Percentiles rank a stretch among this genome's conserved stretches.
phyloP scores from a whole-genome alignment of 2,113 vertebrate genomes.

The Mustela lutreola region DNA sequence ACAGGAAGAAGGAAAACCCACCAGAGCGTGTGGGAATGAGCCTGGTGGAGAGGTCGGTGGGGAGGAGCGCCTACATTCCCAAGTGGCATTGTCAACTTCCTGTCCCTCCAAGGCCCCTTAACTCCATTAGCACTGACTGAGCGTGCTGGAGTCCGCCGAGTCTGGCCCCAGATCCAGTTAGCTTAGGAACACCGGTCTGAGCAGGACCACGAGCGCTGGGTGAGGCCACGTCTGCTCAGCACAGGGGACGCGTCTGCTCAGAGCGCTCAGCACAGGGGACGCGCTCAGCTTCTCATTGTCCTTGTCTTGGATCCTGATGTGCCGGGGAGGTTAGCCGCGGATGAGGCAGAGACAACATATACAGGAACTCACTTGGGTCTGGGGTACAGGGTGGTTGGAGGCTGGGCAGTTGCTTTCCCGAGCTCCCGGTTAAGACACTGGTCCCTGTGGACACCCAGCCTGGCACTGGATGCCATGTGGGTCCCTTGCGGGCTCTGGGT shows the following conservation, averaged over 20 bases:
- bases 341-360: fast-evolving
- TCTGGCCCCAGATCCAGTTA: slow-evolving; percentile 66
- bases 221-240: neutral
- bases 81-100: neutral
- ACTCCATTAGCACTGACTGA: neutral
- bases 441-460: neutral
- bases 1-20: neutral
- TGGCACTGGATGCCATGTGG: fast-evolving
- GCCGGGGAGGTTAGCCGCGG: neutral
- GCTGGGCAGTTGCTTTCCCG: fast-evolving
- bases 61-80: neutral
- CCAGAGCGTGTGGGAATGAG: too few relatives aligned
- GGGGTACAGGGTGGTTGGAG: neutral
- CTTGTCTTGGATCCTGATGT: neutral
- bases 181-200: slow-evolving; percentile 73
- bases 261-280: slow-evolving; percentile 73
- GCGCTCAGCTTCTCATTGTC: neutral
- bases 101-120: slow-evolving; percentile 2
- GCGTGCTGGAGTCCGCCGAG: slow-evolving; percentile 36
- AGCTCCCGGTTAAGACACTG: fast-evolving
- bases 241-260: slow-evolving; percentile 43
- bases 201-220: neutral
- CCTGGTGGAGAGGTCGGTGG: neutral
- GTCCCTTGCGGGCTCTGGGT: neutral
- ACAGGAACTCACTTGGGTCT: fast-evolving